Evolutionary conservation across 37 sponge, comb jelly and placozoan species (phyloP).

Genomic region (Eunapius fragilis): DNA sequence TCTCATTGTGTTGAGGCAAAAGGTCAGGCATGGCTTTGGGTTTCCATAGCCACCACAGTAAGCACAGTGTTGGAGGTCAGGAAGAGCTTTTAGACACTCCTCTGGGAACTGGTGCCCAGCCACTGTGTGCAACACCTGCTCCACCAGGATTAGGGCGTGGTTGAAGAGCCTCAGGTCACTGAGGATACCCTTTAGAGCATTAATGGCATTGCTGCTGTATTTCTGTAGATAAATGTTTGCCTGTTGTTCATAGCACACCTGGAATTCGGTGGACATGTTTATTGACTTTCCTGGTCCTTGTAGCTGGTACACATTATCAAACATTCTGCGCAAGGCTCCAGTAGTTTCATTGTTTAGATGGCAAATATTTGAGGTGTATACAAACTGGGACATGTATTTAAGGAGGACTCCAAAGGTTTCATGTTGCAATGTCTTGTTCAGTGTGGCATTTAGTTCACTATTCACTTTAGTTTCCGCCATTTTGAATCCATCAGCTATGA

Average conservation of each 20-base stretch:
- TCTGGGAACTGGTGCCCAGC: constrained; percentile 8
- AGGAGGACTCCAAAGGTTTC: constrained; percentile 25
- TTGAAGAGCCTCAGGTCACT: constrained; percentile 11
- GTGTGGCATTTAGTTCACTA: neutral
- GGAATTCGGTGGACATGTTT: neutral
- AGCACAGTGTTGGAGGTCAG: constrained; percentile 39
- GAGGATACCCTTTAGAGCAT: constrained; percentile 13
- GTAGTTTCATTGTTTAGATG: neutral
- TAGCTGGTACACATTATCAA: constrained; percentile 4
- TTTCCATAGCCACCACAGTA: constrained; percentile 31
- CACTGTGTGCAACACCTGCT: neutral
- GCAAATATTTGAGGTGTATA: constrained; percentile 28
- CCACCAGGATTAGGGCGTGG: constrained; percentile 11
- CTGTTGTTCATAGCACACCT: constrained; percentile 18
- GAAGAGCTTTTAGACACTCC: constrained; percentile 34
- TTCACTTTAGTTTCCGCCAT: neutral
- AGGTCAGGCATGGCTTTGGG: constrained; percentile 10
- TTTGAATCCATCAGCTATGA: neutral
- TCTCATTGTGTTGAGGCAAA: constrained; percentile 18
- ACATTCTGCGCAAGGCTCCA: neutral
- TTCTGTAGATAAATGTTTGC: neutral
- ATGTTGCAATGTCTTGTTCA: neutral
- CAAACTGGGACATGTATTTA: constrained; percentile 26
- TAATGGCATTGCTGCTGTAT: neutral
- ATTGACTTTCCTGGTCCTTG: neutral